Percentiles rank a stretch among this genome's conserved stretches.
Conservation (phyloP, 2,797 vertebrate genomes). For the Phataginus tetradactyla region DNA sequence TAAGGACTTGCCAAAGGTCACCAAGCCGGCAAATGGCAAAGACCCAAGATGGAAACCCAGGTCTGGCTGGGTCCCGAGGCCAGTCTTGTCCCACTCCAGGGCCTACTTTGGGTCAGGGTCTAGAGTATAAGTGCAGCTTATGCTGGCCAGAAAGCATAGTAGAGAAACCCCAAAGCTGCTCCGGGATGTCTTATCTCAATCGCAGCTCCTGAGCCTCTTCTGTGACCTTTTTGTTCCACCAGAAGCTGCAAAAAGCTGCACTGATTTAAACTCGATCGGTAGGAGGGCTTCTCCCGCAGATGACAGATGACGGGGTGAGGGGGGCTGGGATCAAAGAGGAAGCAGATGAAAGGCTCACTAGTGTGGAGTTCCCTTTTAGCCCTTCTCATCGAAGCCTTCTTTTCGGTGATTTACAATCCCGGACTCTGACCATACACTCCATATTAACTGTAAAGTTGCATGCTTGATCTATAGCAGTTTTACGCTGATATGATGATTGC, state of each 20-base stretch:
- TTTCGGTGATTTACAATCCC: not conserved
- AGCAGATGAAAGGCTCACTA: fast-evolving
- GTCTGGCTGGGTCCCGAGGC: not conserved
- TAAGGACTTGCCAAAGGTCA: not conserved
- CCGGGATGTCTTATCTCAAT: fast-evolving
- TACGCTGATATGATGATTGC: fast-evolving
- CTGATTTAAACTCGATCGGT: not conserved
- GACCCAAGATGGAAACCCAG: not conserved
- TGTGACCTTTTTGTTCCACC: not conserved
- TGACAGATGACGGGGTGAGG: too few relatives aligned
- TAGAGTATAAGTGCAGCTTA: fast-evolving
- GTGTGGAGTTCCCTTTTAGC: fast-evolving
- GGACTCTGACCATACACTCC: fast-evolving
- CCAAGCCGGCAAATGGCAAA: not conserved
- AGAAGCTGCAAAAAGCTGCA: fast-evolving
- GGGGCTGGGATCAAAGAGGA: not conserved
- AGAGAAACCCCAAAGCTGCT: fast-evolving
- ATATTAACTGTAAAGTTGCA: fast-evolving
- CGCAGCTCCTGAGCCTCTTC: too few relatives aligned
- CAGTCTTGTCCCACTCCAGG: not conserved
- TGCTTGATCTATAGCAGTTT: fast-evolving
- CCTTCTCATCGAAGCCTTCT: not conserved
- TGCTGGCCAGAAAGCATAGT: fast-evolving
- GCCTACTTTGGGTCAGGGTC: not conserved
- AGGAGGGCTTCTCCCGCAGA: not conserved